These are phyloP conservation scores for Drosophila lacertosa DNA, from an alignment of 1,140 invertebrate species.

Conservation along the genomic window DNA sequence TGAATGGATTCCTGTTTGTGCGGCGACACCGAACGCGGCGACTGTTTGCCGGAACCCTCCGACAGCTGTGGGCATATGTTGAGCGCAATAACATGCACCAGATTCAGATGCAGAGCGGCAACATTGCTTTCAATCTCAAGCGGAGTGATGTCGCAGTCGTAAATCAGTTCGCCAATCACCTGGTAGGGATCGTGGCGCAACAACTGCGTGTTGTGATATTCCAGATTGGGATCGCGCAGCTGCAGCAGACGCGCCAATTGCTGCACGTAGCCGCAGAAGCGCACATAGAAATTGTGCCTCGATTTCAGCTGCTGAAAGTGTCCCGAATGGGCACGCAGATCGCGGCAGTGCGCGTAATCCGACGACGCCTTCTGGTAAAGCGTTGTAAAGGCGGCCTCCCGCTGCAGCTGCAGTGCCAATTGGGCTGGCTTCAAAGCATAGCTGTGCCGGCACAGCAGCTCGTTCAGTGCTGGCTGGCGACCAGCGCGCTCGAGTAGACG, in stretches of 20 bases:
- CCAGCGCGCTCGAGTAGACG: slow-evolving; percentile 55
- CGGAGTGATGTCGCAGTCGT: slow-evolving; percentile 85
- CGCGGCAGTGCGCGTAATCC: slow-evolving; percentile 50
- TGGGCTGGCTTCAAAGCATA: slow-evolving; percentile 60
- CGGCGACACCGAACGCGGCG: slow-evolving; percentile 22
- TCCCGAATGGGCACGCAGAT: slow-evolving; percentile 47
- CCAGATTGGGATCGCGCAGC: slow-evolving; percentile 80
- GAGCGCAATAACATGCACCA: slow-evolving; percentile 86
- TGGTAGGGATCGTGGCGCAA: slow-evolving; percentile 82
- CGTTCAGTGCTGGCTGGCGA: slow-evolving; percentile 35
- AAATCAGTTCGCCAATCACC: slow-evolving; percentile 86
- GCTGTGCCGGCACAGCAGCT: slow-evolving; percentile 53
- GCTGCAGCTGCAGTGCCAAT: slow-evolving; percentile 59
- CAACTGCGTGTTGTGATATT: slow-evolving; percentile 83
- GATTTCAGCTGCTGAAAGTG: slow-evolving; percentile 66
- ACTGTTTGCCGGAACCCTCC: slow-evolving; percentile 1
- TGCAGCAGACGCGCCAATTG: slow-evolving; percentile 83
- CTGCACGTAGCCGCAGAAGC: slow-evolving; percentile 84
- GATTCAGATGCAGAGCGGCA: slow-evolving; percentile 85
- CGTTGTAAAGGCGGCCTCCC: slow-evolving; percentile 53
- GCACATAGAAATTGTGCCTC: slow-evolving; percentile 79
- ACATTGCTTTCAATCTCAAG: slow-evolving; percentile 86
- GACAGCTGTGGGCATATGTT: slow-evolving; percentile 86
- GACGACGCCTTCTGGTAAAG: slow-evolving; percentile 45
- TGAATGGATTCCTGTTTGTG: slow-evolving; percentile 82